Evolutionary conservation across 2,888 invertebrate genomes (phyloP).

Genomic region (Lasioglossum oenotherae): DNA sequence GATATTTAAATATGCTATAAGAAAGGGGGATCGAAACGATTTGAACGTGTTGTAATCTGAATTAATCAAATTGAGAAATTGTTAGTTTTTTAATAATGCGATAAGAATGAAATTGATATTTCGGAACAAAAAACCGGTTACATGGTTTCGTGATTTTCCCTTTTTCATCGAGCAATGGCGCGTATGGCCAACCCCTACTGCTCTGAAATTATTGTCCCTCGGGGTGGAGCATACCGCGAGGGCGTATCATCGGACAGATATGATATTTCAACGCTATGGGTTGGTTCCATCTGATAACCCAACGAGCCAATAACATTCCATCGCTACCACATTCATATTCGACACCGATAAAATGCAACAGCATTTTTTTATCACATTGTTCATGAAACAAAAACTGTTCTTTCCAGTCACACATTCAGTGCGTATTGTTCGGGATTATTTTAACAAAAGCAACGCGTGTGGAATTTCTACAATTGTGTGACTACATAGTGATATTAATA

Average conservation of each 20-base stretch:
- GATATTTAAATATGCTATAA: background rate
- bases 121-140: background rate
- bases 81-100: background rate
- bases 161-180: conserved; percentile 63
- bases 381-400: background rate
- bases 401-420: background rate
- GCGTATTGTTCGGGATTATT: background rate
- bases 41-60: background rate
- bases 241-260: conserved; percentile 81
- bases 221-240: conserved; percentile 79
- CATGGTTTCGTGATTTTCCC: conserved; percentile 34
- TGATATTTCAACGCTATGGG: conserved; percentile 77
- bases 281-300: conserved; percentile 61
- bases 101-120: background rate
- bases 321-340: conserved; percentile 66
- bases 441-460: background rate
- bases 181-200: conserved; percentile 63
- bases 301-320: conserved; percentile 73
- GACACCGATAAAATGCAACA: background rate
- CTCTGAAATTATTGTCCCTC: conserved; percentile 72
- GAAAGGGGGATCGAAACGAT: background rate
- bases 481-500: background rate
- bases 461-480: background rate
- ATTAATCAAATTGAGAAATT: background rate
- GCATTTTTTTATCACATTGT: background rate